Conservation (phyloP, 2,888 invertebrate species). For the Silvanus unidentatus region DNA sequence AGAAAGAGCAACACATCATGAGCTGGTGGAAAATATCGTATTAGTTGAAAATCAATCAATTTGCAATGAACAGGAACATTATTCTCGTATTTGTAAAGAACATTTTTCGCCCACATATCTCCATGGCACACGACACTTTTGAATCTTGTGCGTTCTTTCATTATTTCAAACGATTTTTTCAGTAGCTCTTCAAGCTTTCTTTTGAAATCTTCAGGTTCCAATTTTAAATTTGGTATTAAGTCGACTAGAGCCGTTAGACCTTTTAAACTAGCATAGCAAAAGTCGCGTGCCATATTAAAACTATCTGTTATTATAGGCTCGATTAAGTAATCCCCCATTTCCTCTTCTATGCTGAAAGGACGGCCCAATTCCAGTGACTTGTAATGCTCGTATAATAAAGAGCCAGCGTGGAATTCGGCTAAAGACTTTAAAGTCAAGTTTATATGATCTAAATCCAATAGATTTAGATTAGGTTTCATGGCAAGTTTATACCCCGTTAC, state of each 20-base stretch:
- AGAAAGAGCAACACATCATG: constrained; percentile 16
- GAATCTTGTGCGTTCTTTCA: constrained; percentile 13
- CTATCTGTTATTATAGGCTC: neutral
- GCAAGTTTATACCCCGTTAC: constrained; percentile 13
- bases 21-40: constrained; percentile 12
- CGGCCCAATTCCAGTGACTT: constrained; percentile 10
- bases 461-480: constrained; percentile 11
- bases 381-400: constrained; percentile 18
- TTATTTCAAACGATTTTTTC: constrained; percentile 9
- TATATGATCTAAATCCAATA: constrained; percentile 15
- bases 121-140: constrained; percentile 17
- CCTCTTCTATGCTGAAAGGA: constrained; percentile 11
- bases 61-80: constrained; percentile 11
- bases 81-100: constrained; percentile 17
- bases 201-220: constrained; percentile 4
- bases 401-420: constrained; percentile 17
- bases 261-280: constrained; percentile 9
- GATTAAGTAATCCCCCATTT: neutral
- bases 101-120: constrained; percentile 14
- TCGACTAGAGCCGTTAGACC: constrained; percentile 10
- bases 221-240: constrained; percentile 2
- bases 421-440: constrained; percentile 12
- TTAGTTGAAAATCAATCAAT: constrained; percentile 16
- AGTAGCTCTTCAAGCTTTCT: constrained; percentile 10
- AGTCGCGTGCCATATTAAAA: neutral